Conservation (phyloP, 2,888 invertebrate species). For the Orgyia antiqua region DNA sequence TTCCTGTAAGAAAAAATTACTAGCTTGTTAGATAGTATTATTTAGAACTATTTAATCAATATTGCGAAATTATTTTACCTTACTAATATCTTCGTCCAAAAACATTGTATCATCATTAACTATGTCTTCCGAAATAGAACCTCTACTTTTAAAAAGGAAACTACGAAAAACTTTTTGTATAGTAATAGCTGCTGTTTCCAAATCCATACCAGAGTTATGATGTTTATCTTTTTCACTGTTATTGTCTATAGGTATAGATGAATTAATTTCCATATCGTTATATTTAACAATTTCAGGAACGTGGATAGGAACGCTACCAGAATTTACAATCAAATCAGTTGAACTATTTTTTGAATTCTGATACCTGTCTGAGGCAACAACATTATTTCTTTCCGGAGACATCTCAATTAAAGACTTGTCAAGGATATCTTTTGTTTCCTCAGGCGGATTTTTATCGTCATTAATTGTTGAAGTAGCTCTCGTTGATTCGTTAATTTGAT, state of each 20-base stretch:
- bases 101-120: conserved; percentile 43
- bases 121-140: conserved; percentile 59
- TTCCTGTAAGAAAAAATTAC: conserved; percentile 42
- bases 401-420: background rate
- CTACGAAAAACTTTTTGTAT: conserved; percentile 77
- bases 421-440: background rate
- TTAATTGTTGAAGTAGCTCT: background rate
- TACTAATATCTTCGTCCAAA: conserved; percentile 42
- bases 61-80: conserved; percentile 30
- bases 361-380: background rate
- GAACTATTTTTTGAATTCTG: background rate
- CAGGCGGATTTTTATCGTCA: background rate
- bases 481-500: background rate
- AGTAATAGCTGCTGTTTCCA: conserved; percentile 75
- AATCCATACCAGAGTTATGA: conserved; percentile 49
- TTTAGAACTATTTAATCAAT: conserved; percentile 5
- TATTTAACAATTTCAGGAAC: background rate
- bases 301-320: background rate
- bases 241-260: conserved; percentile 8
- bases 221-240: conserved; percentile 9
- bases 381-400: background rate
- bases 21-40: conserved; percentile 12
- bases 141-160: conserved; percentile 66
- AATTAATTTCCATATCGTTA: conserved; percentile 1
- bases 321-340: background rate